phyloP scores from a whole-genome alignment of 2,113 vertebrate species.

The Brevimyrus niger region DNA sequence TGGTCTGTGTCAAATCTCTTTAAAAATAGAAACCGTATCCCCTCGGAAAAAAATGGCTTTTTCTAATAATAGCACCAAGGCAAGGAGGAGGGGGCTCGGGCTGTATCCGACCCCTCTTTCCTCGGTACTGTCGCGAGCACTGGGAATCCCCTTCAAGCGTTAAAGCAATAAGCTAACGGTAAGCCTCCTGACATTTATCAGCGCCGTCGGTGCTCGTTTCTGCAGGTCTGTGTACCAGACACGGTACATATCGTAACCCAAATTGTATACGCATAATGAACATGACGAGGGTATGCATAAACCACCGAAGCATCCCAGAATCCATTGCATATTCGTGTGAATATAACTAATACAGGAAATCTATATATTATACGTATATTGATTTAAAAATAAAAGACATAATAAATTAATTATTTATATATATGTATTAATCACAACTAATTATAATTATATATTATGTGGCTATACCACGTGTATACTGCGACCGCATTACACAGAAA shows the following conservation, averaged over 20 bases:
- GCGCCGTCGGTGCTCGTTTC: background rate
- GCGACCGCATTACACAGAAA: background rate
- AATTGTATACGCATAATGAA: background rate
- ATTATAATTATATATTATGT: background rate
- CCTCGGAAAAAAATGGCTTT: constrained; percentile 25
- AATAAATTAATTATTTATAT: background rate
- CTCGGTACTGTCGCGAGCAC: background rate
- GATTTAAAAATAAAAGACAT: background rate
- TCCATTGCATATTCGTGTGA: background rate
- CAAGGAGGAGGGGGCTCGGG: background rate
- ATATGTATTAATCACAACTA: background rate
- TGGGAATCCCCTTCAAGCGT: background rate
- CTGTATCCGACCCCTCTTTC: background rate
- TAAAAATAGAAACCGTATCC: constrained; percentile 34
- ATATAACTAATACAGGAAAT: background rate
- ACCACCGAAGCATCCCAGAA: background rate
- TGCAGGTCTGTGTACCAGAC: background rate
- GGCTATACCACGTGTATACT: background rate
- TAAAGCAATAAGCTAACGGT: background rate
- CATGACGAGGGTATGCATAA: background rate
- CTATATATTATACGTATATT: background rate
- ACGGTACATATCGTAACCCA: background rate
- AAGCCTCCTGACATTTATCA: background rate
- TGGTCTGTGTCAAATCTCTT: constrained; percentile 22
- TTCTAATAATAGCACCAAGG: constrained; percentile 39